Evolutionary conservation across 37 sponge, comb jelly and placozoan species (phyloP), one percentile per base, ranked within the genome.

Genomic region (Mnemiopsis leidyi): DNA sequence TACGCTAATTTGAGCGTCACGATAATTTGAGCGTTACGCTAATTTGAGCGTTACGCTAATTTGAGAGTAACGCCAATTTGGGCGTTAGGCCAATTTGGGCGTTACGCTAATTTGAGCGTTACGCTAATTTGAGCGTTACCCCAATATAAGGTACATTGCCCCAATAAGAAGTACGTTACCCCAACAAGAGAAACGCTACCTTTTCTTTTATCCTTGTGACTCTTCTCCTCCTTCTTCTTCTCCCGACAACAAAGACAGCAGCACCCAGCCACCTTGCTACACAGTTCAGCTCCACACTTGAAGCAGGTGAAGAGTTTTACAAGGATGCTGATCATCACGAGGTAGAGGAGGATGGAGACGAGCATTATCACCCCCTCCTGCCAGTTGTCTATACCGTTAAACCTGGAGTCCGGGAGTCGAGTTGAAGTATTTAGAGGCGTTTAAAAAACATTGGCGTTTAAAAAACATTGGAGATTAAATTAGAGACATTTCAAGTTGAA

Each of bases 311-410:
- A 40, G 61, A 85, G 32, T 26, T 40, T 85, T 40, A 39, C 24
- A 0, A 39, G n/a, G n/a, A 85, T 85, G 3, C 90, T 40, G 1
- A 39, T 26, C 23, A 85, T n/a, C 0, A 29, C 29, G 2, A 39
- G 36, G 90, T 40, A 85, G 2, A 40, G 29, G 24, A 39, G 0
- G 9, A 85, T 21, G 16, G 90, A 40, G 3, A 85, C 39, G 26
- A 85, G n/a, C 90, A 85, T 38, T 23, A 85, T 85, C 61, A 85
- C 48, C 23, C 48, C 90, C 61, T 85, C 90, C 61, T 85, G 90
- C 90, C 90, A 85, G 48, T 26, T 39, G 48, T 39, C 90, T 40
- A 85, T 38, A 18, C 90, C 90, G 61, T 85, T 85, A 85, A 85
- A 85, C 90, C 90, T 85, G 38, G 30, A 18, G 73, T 71, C n/a